Base-by-base conservation (phyloP, 2,113 vertebrate genomes). In the Prionailurus bengalensis region DNA sequence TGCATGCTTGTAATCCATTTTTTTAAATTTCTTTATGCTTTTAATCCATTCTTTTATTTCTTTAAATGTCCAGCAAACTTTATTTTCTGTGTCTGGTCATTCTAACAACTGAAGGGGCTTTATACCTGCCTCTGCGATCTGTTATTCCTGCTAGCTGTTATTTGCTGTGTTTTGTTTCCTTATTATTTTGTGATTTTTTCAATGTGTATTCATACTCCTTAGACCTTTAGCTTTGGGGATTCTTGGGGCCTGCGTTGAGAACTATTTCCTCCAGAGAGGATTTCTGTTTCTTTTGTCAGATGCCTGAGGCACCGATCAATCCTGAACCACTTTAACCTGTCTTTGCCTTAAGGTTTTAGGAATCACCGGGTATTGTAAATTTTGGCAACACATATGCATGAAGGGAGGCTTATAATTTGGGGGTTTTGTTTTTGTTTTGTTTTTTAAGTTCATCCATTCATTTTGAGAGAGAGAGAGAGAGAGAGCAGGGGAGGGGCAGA, bases 201-300 rank as follows among this genome's bases (percentile, higher is more conserved):
- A 45, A 27, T 45, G 15, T 27, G 48, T 29, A 66, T 48, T 87
- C 48, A n/a, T 42, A 68, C n/a, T 78, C 9, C n/a, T 45, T 66
- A 94, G 63, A 68, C 45, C 73, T 87, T 93, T 27, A 66, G 53
- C 33, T 86, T 78, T 66, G 45, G 71, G 45, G 23, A 86, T 53
- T 66, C 58, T 66, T n/a, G n/a, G 53, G n/a, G n/a, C n/a, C 61
- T 55, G 58, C 7, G 0, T 36, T 53, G 39, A 70, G 65, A 29
- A 93, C 4, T 1, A 48, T 42, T 93, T 53, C 78, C 58, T 76
- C 71, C 58, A 51, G 14, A 78, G 29, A 93, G 58, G 61, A 33
- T 79, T 55, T 78, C 82, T 42, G 42, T 79, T 89, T 73, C 27
- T 94, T 95, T 93, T 82, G 58, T 29, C 73, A 96, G 36, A 79